Evolutionary conservation across 2,797 vertebrate genomes (phyloP).

Genomic region (Petrocephalus sullivani): DNA sequence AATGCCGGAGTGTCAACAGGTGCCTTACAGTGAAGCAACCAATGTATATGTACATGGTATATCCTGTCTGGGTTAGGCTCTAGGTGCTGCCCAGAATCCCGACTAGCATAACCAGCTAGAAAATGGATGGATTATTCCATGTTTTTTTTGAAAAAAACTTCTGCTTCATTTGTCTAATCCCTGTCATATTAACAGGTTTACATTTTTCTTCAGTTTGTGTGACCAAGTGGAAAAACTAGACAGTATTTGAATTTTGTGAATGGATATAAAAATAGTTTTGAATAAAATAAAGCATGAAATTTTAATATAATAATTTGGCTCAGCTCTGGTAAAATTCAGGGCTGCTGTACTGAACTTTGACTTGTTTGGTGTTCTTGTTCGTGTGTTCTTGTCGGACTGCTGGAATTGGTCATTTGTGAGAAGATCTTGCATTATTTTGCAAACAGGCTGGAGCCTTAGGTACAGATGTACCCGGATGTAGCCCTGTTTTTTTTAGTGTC

Average conservation of each 20-base stretch:
- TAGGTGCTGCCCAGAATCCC: neutral
- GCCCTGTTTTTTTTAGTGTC: neutral
- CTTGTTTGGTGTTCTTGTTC: neutral
- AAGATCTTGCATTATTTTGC: constrained; percentile 16
- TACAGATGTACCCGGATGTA: neutral
- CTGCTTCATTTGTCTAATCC: neutral
- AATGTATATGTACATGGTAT: no score
- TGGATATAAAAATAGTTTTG: neutral
- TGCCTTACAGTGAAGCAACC: no score
- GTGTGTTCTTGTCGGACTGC: neutral
- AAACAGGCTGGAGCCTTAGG: constrained; percentile 8
- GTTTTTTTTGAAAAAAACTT: neutral
- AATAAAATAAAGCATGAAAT: neutral
- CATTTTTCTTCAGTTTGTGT: neutral
- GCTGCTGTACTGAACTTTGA: neutral
- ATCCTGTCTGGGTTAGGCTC: no score
- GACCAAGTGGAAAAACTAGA: neutral
- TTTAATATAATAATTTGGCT: neutral
- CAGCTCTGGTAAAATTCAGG: neutral
- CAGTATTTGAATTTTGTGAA: neutral
- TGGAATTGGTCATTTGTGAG: neutral
- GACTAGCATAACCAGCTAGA: neutral
- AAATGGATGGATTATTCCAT: neutral
- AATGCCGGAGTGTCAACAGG: neutral
- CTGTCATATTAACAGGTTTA: neutral